These are phyloP conservation scores for Littorina saxatilis DNA, from an alignment of 1,140 invertebrate genomes.

Conservation along the genomic window DNA sequence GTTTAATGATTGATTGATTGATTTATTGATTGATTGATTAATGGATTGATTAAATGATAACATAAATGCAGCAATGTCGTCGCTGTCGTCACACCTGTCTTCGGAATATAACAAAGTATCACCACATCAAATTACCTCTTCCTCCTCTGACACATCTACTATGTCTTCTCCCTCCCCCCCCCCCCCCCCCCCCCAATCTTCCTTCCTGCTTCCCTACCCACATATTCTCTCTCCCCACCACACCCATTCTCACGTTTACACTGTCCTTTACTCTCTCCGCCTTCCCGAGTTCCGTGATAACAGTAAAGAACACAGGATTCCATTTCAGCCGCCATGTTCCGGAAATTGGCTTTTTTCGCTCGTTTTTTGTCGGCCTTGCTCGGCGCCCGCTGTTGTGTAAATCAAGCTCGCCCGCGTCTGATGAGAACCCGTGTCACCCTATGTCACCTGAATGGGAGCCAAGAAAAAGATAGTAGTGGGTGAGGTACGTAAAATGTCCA, in stretches of 20 bases:
- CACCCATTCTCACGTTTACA: not conserved
- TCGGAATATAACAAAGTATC: too few species aligned
- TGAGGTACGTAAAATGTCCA: too few species aligned
- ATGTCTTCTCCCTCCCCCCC: not conserved
- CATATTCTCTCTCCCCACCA: not conserved
- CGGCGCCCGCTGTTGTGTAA: not conserved
- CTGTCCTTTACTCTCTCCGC: not conserved
- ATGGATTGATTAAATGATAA: too few species aligned
- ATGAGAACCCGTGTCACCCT: not conserved
- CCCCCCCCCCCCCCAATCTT: not conserved
- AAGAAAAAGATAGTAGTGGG: too few species aligned
- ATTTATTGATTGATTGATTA: too few species aligned
- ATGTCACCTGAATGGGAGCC: not conserved
- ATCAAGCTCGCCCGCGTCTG: not conserved
- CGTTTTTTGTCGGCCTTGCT: slow-evolving; percentile 9
- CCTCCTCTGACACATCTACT: not conserved
- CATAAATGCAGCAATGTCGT: too few species aligned
- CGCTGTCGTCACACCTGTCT: too few species aligned
- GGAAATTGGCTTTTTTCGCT: slow-evolving; percentile 26
- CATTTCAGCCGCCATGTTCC: slow-evolving; percentile 25
- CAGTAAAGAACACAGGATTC: slow-evolving; percentile 3
- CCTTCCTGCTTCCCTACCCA: not conserved
- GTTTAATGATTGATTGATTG: too few species aligned
- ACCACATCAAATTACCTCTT: too few species aligned
- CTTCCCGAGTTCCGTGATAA: not conserved